Evolutionary conservation across 1,140 invertebrate species (phyloP), one percentile per base, ranked within the genome.

Genomic region (Aphaenogaster floridana): DNA sequence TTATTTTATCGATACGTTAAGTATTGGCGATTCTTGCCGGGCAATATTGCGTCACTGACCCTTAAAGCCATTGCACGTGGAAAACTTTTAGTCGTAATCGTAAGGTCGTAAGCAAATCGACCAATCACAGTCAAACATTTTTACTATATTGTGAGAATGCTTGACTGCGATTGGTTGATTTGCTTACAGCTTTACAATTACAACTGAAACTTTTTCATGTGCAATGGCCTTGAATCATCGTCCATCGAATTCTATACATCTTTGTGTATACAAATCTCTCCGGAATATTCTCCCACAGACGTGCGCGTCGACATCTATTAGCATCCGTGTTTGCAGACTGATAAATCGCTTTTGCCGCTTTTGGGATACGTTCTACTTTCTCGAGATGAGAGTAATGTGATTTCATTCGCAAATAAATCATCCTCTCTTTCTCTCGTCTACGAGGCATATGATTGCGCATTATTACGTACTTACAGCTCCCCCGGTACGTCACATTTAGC

Each of bases 401-500:
- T 13, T 42, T 52, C 45, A 45, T 45, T 15, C 11, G 54, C 36
- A 1, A 48, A 66, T 34, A 52, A 21, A 21, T 69, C 42, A 6
- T 15, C 0, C 9, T n/a, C n/a, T 11, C 42, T 68, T n/a, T 68
- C 21, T 68, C 64, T 61, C 39, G 63, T 57, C 36, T 54, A 13
- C 17, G 52, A 64, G 13, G 11, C 45, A 9, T 50, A 61, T 15
- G 69, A 63, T 76, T 61, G 54, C 69, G 13, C 34, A 7, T 39
- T 57, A 57, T 81, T 81, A 81, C 21, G 36, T 59, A n/a, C 48
- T 66, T 42, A 13, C 36, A 36, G 13, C 28, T 52, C 36, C 57
- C 69, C 28, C 48, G 13, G 11, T 54, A 42, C 8, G 45, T 57
- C 64, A 45, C 34, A 61, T 84, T 84, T 84, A 63, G 57, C 69